Evolutionary conservation across 1,140 invertebrate genomes (phyloP), one percentile per base, ranked within the genome.

Genomic region (Frieseomelitta varia): DNA sequence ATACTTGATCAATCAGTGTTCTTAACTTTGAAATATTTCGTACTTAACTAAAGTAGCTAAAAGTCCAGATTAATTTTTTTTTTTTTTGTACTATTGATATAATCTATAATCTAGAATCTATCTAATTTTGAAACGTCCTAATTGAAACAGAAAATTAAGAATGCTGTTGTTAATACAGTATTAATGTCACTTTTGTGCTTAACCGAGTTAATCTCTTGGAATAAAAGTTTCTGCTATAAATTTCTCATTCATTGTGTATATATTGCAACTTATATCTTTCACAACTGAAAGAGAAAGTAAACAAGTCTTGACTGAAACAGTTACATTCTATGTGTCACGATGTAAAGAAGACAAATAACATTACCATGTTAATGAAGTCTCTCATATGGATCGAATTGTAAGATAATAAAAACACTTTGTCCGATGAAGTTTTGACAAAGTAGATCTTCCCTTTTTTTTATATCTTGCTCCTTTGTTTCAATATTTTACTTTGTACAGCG

Each of bases 391-490:
- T 30, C 27, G 53, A 6, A n/a, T 30, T 21, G 15, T 51, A 77
- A 30, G 15, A 19, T 77, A 56, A 81, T 47, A 10, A 21, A 53
- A 51, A 77, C 15, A 68, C n/a, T 75, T 53, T n/a, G 1, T 51
- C n/a, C 14, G 39, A 30, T 30, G 17, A 34, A 69, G 14, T 47
- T 47, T 83, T 68, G n/a, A n/a, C 12, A 55, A 83, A 58, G 63
- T 82, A 82, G 30, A 81, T 55, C 21, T 39, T 74, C 24, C 17
- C 6, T 39, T 47, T 39, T 17, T 53, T 34, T 69, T 78, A 8
- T 39, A 30, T 68, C 24, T 58, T 78, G 14, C 8, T 47, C 10
- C 56, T 11, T 79, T 83, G 14, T 39, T 34, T 71, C 17, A 61
- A 4, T 24, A 19, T 61, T 34, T 15, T 61, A 53, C 19, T 34